Evolutionary conservation across 2,888 invertebrate genomes (phyloP).

Genomic region (Noctua fimbriata): DNA sequence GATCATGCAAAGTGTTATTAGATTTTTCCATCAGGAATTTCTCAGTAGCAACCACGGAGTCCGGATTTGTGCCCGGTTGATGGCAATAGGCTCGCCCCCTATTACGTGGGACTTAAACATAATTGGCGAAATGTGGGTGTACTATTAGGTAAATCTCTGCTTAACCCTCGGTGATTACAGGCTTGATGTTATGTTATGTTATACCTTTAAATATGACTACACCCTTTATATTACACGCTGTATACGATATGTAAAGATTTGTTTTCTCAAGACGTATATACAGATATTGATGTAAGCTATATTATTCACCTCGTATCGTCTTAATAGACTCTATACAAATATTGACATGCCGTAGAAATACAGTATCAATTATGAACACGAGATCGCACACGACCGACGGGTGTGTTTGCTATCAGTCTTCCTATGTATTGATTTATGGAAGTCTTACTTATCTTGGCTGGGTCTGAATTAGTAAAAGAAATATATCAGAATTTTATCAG

Average conservation of each 20-base stretch:
- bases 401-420: constrained; percentile 23
- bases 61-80: too few relatives aligned
- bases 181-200: too few relatives aligned
- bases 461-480: background rate
- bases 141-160: too few relatives aligned
- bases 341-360: constrained; percentile 38
- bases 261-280: constrained; percentile 10
- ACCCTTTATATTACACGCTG: background rate
- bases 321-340: constrained; percentile 39
- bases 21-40: too few relatives aligned
- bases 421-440: background rate
- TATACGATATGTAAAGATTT: background rate
- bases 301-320: background rate
- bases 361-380: constrained; percentile 38
- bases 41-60: too few relatives aligned
- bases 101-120: too few relatives aligned
- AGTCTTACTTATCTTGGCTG: background rate
- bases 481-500: background rate
- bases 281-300: constrained; percentile 2
- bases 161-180: too few relatives aligned
- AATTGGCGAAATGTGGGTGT: too few relatives aligned
- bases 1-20: too few relatives aligned
- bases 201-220: background rate
- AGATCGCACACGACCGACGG: background rate
- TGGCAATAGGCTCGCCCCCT: too few relatives aligned